Percentiles rank a stretch among this genome's conserved stretches.
Conservation (phyloP, 1,140 invertebrate species). For the Drosophila orosa region DNA sequence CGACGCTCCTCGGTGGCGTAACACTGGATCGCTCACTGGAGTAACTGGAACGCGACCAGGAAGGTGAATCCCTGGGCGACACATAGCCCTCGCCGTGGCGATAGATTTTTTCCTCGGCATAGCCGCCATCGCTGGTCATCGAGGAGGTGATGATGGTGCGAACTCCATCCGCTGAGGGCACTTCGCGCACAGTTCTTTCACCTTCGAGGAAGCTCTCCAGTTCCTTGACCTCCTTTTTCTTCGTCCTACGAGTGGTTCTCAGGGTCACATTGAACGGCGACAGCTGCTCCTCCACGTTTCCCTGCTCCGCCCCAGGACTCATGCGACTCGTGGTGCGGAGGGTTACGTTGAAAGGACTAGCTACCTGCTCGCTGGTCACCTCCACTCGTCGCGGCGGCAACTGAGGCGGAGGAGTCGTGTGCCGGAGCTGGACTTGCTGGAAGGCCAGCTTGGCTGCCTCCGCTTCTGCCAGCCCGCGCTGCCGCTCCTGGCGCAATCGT, state of each 20-base stretch:
- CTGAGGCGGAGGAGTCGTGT: constrained; percentile 82
- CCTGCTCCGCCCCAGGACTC: constrained; percentile 80
- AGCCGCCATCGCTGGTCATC: constrained; percentile 77
- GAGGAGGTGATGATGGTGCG: constrained; percentile 80
- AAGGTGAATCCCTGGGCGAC: constrained; percentile 70
- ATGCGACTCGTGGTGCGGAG: constrained; percentile 72
- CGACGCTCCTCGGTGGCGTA: constrained; percentile 73
- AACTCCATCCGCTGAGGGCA: constrained; percentile 69
- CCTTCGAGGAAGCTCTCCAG: constrained; percentile 71
- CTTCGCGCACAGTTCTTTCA: constrained; percentile 70
- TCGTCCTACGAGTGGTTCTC: constrained; percentile 64
- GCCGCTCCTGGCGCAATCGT: constrained; percentile 86
- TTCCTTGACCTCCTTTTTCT: constrained; percentile 56
- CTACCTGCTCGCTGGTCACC: constrained; percentile 63
- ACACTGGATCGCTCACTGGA: constrained; percentile 74
- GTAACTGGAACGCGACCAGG: constrained; percentile 67
- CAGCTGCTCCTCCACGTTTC: constrained; percentile 88
- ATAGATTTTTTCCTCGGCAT: constrained; percentile 79
- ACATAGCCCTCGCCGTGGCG: constrained; percentile 81
- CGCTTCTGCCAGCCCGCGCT: constrained; percentile 84
- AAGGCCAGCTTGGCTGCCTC: constrained; percentile 86
- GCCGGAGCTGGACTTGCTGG: constrained; percentile 86
- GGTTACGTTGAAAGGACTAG: constrained; percentile 77
- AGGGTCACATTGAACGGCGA: constrained; percentile 84
- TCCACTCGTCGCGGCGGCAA: constrained; percentile 63